phyloP scores from a whole-genome alignment of 2,797 vertebrate genomes.

The Rhabdophis nuchalis region DNA sequence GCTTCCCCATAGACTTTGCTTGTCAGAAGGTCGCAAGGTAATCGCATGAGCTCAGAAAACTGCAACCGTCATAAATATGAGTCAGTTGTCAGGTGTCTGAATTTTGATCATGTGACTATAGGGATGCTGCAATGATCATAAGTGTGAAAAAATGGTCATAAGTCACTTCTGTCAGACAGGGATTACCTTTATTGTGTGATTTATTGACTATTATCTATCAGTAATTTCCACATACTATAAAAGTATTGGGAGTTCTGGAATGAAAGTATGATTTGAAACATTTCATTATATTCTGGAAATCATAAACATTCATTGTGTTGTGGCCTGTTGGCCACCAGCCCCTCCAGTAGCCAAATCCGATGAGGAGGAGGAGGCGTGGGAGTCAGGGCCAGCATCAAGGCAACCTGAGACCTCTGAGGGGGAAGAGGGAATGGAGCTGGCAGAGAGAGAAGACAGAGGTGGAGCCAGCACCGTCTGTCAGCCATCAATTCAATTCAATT shows the following conservation, averaged over 20 bases:
- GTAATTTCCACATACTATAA: background rate
- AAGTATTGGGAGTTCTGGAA: background rate
- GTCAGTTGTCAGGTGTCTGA: background rate
- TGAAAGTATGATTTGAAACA: background rate
- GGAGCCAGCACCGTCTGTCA: no score
- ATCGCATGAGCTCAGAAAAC: background rate
- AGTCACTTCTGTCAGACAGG: background rate
- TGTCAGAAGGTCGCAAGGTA: background rate
- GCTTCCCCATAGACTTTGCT: background rate
- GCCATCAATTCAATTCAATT: no score
- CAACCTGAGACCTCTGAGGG: no score
- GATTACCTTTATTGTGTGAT: background rate
- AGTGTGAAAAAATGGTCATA: background rate
- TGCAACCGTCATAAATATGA: background rate
- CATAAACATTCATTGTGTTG: background rate
- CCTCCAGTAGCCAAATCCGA: no score
- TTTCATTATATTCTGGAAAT: background rate
- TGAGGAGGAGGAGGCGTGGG: no score
- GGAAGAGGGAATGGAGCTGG: no score
- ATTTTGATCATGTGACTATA: background rate
- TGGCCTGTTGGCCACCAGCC: no score
- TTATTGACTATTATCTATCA: background rate
- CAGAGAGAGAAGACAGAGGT: no score
- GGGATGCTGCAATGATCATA: background rate
- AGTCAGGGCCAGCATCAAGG: no score